Evolutionary conservation across 2,888 invertebrate species (phyloP).

Genomic region (Chelonus formosanus): DNA sequence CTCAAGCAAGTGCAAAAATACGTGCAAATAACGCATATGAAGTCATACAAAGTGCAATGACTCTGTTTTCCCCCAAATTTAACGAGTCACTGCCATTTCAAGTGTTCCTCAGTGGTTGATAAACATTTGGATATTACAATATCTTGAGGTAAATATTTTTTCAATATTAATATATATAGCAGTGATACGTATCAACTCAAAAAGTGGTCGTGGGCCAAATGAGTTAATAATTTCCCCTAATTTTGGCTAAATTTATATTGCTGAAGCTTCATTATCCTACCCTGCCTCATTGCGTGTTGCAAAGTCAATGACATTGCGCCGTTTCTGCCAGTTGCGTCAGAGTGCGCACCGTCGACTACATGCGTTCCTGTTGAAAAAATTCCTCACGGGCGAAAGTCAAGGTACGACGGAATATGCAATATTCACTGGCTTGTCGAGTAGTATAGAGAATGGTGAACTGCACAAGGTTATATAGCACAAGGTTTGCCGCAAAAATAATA

Average conservation of each 20-base stretch:
- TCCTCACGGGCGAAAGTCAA: constrained; percentile 65
- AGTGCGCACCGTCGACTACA: constrained; percentile 48
- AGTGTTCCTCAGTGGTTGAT: neutral
- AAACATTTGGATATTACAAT: neutral
- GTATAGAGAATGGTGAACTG: neutral
- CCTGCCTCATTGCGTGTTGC: no score
- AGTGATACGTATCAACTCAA: no score
- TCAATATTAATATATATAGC: no score
- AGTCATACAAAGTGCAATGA: constrained; percentile 48
- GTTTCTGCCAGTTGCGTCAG: constrained; percentile 53
- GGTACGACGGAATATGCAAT: constrained; percentile 58
- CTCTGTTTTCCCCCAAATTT: constrained; percentile 64
- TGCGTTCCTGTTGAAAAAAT: constrained; percentile 66
- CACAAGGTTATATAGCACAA: neutral
- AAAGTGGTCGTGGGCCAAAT: no score
- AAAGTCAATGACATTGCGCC: constrained; percentile 49
- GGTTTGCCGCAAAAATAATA: no score
- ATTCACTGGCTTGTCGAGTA: constrained; percentile 25
- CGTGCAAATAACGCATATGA: constrained; percentile 14
- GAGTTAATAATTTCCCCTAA: constrained; percentile 59
- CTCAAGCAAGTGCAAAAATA: constrained; percentile 11
- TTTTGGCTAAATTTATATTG: constrained; percentile 44
- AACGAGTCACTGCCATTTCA: constrained; percentile 20
- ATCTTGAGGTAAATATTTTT: no score
- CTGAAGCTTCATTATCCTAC: neutral